Evolutionary conservation across 2,888 invertebrate species (phyloP).

Genomic region (Ashinkailepas kermadecensis): DNA sequence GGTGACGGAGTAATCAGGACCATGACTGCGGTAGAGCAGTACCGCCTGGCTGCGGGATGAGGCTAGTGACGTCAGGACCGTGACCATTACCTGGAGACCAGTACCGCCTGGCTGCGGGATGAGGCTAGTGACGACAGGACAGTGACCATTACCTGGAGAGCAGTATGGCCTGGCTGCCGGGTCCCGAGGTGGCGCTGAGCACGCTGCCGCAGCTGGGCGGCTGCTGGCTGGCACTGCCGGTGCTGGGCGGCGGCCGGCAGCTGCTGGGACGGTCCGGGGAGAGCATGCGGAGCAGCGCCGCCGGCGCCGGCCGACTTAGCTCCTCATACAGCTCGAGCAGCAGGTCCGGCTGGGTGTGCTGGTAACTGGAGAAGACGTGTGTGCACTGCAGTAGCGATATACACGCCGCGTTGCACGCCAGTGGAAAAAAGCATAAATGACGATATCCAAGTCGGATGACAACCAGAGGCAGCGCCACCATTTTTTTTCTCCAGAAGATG

Average conservation of each 20-base stretch:
- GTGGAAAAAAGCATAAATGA: no score
- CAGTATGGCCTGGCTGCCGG: background rate
- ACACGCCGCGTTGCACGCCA: no score
- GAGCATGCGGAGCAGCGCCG: background rate
- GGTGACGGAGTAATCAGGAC: no score
- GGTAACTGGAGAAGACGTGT: background rate
- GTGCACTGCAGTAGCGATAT: no score
- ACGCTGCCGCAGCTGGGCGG: background rate
- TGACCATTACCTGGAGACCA: background rate
- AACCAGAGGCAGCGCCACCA: no score
- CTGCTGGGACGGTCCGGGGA: background rate
- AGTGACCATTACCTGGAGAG: background rate
- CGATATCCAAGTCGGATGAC: no score
- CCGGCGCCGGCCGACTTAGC: conserved; percentile 2
- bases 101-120: background rate
- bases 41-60: no score
- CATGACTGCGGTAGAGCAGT: no score
- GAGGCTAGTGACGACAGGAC: no score
- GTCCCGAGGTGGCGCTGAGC: conserved; percentile 7
- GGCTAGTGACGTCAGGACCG: no score
- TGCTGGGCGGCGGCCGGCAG: background rate
- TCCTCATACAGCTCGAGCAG: conserved; percentile 14
- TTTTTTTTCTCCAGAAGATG: no score
- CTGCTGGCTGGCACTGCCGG: background rate
- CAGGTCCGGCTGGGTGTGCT: conserved; percentile 19